Evolutionary conservation across 2,797 vertebrate species (phyloP).

Genomic region (Enteromius mattozi): DNA sequence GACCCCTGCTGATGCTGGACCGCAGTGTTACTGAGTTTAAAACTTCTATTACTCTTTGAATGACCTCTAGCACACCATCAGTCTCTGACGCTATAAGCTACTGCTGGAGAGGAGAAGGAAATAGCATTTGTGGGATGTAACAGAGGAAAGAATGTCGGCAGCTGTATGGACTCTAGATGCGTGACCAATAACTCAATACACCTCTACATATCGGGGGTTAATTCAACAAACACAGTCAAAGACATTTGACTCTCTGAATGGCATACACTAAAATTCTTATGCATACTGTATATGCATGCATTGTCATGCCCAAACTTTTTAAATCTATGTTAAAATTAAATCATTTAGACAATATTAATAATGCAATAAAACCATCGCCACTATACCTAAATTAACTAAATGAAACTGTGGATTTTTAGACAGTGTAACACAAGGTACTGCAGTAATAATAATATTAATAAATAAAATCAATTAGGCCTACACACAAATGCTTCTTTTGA

Average conservation of each 20-base stretch:
- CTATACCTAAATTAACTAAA: not conserved
- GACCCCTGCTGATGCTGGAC: not conserved
- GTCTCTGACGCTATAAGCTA: not conserved
- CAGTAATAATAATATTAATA: too few species aligned
- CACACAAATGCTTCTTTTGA: not conserved
- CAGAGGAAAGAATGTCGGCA: not conserved
- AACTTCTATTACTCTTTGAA: not conserved
- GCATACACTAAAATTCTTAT: not conserved
- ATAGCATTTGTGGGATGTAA: not conserved
- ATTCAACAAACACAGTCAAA: not conserved
- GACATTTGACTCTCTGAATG: not conserved
- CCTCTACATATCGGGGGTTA: not conserved
- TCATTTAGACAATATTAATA: not conserved
- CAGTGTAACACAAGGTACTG: not conserved
- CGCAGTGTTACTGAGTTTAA: not conserved
- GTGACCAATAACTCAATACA: not conserved
- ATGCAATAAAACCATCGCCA: not conserved
- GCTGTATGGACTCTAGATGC: not conserved
- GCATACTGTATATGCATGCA: too few species aligned
- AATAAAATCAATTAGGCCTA: not conserved
- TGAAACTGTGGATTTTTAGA: not conserved
- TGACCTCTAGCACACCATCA: not conserved
- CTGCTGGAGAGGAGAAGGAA: not conserved
- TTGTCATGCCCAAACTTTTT: too few species aligned
- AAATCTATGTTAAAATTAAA: not conserved